A percentile compares a stretch with the other conserved stretches of the same genome.
Evolutionary conservation across 2,113 vertebrate genomes (phyloP).

Genomic region (Brachirus orientalis): DNA sequence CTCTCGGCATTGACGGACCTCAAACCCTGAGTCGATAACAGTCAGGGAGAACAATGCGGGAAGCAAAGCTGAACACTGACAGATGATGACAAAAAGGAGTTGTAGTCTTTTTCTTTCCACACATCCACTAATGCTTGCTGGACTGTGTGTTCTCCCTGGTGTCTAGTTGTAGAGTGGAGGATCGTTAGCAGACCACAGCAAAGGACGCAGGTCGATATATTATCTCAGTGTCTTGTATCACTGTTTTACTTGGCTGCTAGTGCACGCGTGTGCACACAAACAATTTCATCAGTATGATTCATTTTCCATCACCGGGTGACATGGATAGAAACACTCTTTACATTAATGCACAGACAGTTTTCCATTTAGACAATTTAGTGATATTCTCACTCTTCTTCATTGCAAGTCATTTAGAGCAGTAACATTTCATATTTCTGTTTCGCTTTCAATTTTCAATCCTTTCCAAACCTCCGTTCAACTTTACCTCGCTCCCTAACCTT

Average conservation of each 20-base stretch:
- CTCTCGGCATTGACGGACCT: not conserved
- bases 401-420: slow-evolving; percentile 10
- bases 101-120: slow-evolving; percentile 29
- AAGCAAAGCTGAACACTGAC: slow-evolving; percentile 47
- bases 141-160: slow-evolving; percentile 36
- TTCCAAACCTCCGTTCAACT: too few relatives aligned
- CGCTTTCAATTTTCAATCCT: too few relatives aligned
- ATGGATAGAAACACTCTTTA: slow-evolving; percentile 5
- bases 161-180: slow-evolving; percentile 46
- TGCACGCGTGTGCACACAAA: slow-evolving; percentile 1
- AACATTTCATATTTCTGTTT: slow-evolving; percentile 24
- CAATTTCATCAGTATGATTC: slow-evolving; percentile 23
- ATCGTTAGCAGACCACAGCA: slow-evolving; percentile 65
- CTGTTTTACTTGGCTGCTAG: slow-evolving; percentile 6
- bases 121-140: not conserved
- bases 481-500: not conserved
- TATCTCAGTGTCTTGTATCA: slow-evolving; percentile 35
- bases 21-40: slow-evolving; percentile 21
- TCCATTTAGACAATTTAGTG: slow-evolving; percentile 13
- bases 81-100: slow-evolving; percentile 42
- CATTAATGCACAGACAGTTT: not conserved
- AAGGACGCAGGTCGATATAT: slow-evolving; percentile 55
- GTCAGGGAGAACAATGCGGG: slow-evolving; percentile 4
- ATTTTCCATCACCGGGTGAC: slow-evolving; percentile 5
- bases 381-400: slow-evolving; percentile 1